A percentile compares a stretch with the other conserved stretches of the same genome.
Evolutionary conservation across 2,888 invertebrate genomes (phyloP).

Genomic region (Byasa hedistus): DNA sequence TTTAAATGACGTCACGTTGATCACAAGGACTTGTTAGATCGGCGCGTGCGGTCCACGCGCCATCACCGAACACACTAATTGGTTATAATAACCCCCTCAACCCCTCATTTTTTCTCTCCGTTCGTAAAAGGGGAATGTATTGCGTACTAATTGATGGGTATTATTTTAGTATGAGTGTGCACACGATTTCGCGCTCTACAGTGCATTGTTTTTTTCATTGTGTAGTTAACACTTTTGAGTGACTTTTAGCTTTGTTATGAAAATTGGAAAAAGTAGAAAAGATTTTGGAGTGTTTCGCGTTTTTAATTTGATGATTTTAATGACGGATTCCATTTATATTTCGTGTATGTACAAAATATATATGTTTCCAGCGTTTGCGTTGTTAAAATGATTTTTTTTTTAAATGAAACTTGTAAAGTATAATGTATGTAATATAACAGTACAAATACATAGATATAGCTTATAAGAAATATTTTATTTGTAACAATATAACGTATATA

Average conservation of each 20-base stretch:
- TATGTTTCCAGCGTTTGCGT: not conserved
- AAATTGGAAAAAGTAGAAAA: not conserved
- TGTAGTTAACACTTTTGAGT: conserved; percentile 16
- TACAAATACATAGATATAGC: too few species aligned
- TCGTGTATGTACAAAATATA: not conserved
- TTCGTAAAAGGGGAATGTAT: conserved; percentile 9
- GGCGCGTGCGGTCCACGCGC: conserved; percentile 64
- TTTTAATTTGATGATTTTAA: not conserved
- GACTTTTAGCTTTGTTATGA: conserved; percentile 2
- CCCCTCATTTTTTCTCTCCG: conserved; percentile 35
- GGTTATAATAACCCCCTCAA: conserved; percentile 56
- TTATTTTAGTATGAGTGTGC: conserved; percentile 34
- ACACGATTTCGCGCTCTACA: conserved; percentile 20
- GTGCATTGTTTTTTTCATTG: conserved; percentile 18
- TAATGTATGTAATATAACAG: too few species aligned
- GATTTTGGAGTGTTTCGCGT: not conserved
- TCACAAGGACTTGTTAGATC: conserved; percentile 57
- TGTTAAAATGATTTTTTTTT: too few species aligned
- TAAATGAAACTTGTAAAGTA: too few species aligned
- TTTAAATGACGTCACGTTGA: conserved; percentile 44
- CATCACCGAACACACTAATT: conserved; percentile 58
- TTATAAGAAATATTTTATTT: too few species aligned
- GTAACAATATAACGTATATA: too few species aligned
- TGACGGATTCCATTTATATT: not conserved
- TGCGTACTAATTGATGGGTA: conserved; percentile 31